Evolutionary conservation across 2,888 invertebrate species (phyloP).

Genomic region (Autographa pulchrina): DNA sequence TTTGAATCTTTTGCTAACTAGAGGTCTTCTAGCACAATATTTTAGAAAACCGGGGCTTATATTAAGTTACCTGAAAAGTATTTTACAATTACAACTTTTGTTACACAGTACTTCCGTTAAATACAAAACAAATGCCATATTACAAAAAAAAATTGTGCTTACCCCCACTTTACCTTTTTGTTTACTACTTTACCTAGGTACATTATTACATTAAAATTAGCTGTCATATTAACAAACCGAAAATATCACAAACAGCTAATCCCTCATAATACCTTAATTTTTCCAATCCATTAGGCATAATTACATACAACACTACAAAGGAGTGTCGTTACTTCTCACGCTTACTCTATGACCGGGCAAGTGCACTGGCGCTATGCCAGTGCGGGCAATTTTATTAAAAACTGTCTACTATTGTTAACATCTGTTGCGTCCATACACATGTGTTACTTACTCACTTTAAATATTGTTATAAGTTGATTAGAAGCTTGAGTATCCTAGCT

Average conservation of each 20-base stretch:
- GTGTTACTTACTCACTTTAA: slow-evolving; percentile 41
- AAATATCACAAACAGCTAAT: neutral
- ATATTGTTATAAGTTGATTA: slow-evolving; percentile 6
- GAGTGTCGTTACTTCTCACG: slow-evolving; percentile 25
- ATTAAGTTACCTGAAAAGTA: too few relatives aligned
- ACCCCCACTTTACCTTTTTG: too few relatives aligned
- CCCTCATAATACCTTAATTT: neutral
- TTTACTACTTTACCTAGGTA: too few relatives aligned
- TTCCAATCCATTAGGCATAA: neutral
- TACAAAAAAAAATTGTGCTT: too few relatives aligned
- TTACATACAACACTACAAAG: slow-evolving; percentile 3
- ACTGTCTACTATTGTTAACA: slow-evolving; percentile 73
- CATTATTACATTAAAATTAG: too few relatives aligned
- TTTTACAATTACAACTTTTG: too few relatives aligned
- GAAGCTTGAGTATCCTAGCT: neutral
- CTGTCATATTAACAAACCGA: neutral
- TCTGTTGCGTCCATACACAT: slow-evolving; percentile 63
- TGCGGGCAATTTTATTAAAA: slow-evolving; percentile 74
- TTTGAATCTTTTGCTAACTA: too few relatives aligned
- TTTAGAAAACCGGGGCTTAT: too few relatives aligned
- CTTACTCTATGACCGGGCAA: slow-evolving; percentile 59
- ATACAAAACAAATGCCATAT: too few relatives aligned
- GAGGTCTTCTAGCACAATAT: too few relatives aligned
- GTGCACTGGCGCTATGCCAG: slow-evolving; percentile 75
- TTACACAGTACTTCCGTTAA: too few relatives aligned